Evolutionary conservation across 2,797 vertebrate species (phyloP).

Genomic region (Pogoniulus pusillus): DNA sequence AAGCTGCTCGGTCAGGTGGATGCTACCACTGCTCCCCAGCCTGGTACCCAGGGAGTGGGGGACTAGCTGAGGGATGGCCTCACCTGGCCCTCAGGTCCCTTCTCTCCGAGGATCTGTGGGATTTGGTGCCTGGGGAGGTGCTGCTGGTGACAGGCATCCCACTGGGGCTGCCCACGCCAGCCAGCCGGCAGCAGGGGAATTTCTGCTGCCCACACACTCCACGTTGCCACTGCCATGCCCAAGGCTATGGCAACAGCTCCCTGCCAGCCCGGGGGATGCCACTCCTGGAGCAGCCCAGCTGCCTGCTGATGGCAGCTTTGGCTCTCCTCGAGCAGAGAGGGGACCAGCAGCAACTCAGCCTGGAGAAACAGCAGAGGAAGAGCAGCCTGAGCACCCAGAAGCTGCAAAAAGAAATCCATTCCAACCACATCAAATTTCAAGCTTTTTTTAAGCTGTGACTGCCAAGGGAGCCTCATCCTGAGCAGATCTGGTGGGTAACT

Average conservation of each 20-base stretch:
- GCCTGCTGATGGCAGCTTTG: not conserved
- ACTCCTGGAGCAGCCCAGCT: not conserved
- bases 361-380: accelerated
- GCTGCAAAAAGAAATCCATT: not conserved
- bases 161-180: not conserved
- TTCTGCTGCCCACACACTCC: not conserved
- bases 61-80: not conserved
- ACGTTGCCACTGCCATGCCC: not conserved
- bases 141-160: not conserved
- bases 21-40: not conserved
- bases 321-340: not conserved
- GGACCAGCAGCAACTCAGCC: not conserved
- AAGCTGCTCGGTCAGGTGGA: accelerated
- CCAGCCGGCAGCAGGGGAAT: not conserved
- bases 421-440: not conserved
- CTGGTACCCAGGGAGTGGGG: accelerated
- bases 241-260: not conserved
- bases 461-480: accelerated
- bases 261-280: not conserved
- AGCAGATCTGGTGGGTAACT: not conserved
- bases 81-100: not conserved
- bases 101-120: accelerated
- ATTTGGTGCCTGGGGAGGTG: not conserved
- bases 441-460: accelerated
- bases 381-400: accelerated